Base-by-base conservation (phyloP, 2,113 vertebrate genomes). In the Trichomycterus rosablanca region DNA sequence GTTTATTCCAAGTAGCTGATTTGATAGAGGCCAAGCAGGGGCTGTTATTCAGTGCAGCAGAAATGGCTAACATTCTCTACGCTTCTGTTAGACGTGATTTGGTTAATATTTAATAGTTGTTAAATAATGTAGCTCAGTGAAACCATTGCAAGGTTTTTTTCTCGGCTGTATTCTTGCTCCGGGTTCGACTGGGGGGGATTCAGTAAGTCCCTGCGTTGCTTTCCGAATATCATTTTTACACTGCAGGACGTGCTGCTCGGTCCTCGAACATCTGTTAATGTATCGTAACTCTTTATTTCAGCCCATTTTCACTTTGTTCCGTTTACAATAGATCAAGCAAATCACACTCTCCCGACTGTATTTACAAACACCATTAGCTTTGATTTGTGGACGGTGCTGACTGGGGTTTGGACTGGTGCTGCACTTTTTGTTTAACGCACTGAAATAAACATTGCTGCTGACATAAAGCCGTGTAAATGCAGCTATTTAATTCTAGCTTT, bases 401-500 rank as follows among this genome's bases (percentile, higher is more conserved):
- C 18, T 39, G 26, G 34, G 24, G n/a, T 43, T 18, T 11, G 1
- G 5, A 37, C n/a, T 18, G 14, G 35, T 15, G 26, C 19, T 20
- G 49, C 7, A n/a, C 37, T n/a, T 34, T 59, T 49, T 34, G 6
- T 43, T 45, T 63, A 30, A 54, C 37, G 34, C 50, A 26, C 12
- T 3, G 11, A 50, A 28, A 51, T 39, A 26, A 11, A 62, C 30
- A 50, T 52, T 26, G 14, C 15, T 44, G 22, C 26, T 20, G 30
- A 20, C 34, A 35, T 46, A 43, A 60, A 16, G 24, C 51, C 63
- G 57, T 60, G 69, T 58, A 66, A 62, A 15, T 63, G 65, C 63
- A 50, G 63, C 63, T 5, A 65, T 75, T 74, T 64, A 59, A 72
- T 39, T 73, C 76, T 71, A 69, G 58, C 42, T 59, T 68, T n/a